A percentile compares a stretch with the other conserved stretches of the same genome.
Evolutionary conservation across 1,140 invertebrate genomes (phyloP).

Genomic region (Polypedilum vanderplanki): DNA sequence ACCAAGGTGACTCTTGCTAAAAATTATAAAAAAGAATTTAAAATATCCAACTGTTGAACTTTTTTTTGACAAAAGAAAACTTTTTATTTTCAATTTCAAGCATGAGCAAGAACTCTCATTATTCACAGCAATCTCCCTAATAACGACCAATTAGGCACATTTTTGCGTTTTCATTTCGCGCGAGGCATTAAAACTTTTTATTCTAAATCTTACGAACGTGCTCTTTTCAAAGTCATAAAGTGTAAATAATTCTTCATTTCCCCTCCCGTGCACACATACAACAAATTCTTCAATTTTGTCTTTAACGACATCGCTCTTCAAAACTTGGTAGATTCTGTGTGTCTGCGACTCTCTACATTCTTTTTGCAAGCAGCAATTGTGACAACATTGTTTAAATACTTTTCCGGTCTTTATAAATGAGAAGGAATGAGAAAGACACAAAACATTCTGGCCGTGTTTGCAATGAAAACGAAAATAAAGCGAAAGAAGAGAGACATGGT

Average conservation of each 20-base stretch:
- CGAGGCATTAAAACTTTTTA: neutral
- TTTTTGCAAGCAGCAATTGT: neutral
- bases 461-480: neutral
- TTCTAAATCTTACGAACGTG: slow-evolving; percentile 2
- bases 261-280: neutral
- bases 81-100: too few relatives aligned
- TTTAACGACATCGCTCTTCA: too few relatives aligned
- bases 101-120: too few relatives aligned
- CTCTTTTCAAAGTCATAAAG: slow-evolving; percentile 16
- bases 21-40: too few relatives aligned
- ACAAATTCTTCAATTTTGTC: too few relatives aligned
- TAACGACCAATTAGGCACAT: neutral
- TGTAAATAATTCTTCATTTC: slow-evolving; percentile 19
- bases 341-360: too few relatives aligned
- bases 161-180: neutral
- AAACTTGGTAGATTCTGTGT: too few relatives aligned
- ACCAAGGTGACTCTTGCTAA: too few relatives aligned
- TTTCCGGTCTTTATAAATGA: neutral
- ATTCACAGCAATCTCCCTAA: too few relatives aligned
- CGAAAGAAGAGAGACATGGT: neutral
- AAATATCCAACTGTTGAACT: too few relatives aligned
- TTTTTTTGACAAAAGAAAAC: too few relatives aligned
- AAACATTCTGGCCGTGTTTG: neutral
- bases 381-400: neutral
- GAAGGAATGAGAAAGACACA: neutral